These are phyloP conservation scores for Macaria liturata DNA, from an alignment of 2,888 invertebrate species.

Conservation along the genomic window DNA sequence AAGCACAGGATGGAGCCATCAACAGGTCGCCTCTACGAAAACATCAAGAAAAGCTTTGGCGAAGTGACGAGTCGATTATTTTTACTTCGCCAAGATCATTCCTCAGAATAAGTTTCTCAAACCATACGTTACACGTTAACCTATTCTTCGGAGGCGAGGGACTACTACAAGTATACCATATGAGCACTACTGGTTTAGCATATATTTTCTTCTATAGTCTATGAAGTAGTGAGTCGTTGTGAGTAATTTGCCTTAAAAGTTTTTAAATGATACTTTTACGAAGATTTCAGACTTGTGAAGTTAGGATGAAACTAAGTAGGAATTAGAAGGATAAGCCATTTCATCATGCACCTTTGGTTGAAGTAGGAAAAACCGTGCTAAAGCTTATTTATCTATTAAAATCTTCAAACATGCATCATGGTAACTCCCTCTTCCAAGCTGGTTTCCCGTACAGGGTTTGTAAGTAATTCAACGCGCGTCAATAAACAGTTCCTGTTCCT, in stretches of 20 bases:
- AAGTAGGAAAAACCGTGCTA: too few species aligned
- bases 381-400: background rate
- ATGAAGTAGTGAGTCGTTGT: too few species aligned
- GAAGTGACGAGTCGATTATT: constrained; percentile 28
- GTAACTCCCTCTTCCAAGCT: constrained; percentile 8
- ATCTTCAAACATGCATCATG: constrained; percentile 19
- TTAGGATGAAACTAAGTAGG: too few species aligned
- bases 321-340: too few species aligned
- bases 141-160: constrained; percentile 44
- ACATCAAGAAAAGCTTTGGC: constrained; percentile 15
- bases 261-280: too few species aligned
- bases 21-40: constrained; percentile 14
- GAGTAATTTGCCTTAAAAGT: too few species aligned
- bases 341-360: too few species aligned
- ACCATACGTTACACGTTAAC: constrained; percentile 52
- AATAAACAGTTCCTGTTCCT: constrained; percentile 64
- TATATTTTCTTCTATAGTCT: too few species aligned
- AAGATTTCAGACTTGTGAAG: too few species aligned
- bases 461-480: constrained; percentile 53
- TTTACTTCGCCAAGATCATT: constrained; percentile 23
- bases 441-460: constrained; percentile 52
- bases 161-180: too few species aligned
- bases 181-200: too few species aligned
- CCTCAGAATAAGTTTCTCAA: constrained; percentile 21
- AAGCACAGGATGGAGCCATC: constrained; percentile 10